Conservation (phyloP, 2,113 vertebrate species). For the Oryctolagus cuniculus region mOryCun1.1 NC_091441.1:122114001-122114500, state of each 20-base stretch:
- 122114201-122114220: conserved; percentile 75
- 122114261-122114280: conserved; percentile 82
- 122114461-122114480: accelerated
- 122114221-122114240: too few relatives aligned
- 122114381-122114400: too few relatives aligned
- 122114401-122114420: too few relatives aligned
- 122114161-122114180: conserved; percentile 73
- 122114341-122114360: too few relatives aligned
- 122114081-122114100: not conserved
- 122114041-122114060: not conserved
- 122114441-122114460: not conserved
- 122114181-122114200: conserved; percentile 80
- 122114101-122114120: not conserved
- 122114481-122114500: not conserved
- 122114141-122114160: not conserved
- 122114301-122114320: too few relatives aligned
- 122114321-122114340: too few relatives aligned
- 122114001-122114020: not conserved
- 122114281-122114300: too few relatives aligned
- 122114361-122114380: too few relatives aligned
- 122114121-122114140: not conserved
- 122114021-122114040: not conserved
- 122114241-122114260: conserved; percentile 83
- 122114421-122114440: not conserved
- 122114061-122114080: not conserved